These are phyloP conservation scores for Potamilus streckersoni DNA, from an alignment of 1,140 invertebrate genomes.

Conservation along the genomic window DNA sequence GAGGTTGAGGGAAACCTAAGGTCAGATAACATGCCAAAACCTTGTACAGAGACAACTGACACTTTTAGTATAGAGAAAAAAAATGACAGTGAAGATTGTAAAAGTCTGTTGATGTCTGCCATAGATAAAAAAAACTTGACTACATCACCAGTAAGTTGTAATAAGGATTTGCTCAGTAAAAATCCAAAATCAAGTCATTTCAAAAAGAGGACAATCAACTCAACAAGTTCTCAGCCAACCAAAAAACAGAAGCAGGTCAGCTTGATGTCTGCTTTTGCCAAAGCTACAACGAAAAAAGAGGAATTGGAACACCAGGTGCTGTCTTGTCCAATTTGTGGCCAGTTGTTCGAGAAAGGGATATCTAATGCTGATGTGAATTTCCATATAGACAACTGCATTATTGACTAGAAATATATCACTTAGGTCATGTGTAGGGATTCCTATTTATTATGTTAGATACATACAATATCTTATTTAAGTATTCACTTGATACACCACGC, in stretches of 20 bases:
- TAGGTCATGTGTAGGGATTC: no score
- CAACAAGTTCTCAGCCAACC: conserved; percentile 8
- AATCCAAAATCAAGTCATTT: not conserved
- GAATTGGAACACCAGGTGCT: conserved; percentile 8
- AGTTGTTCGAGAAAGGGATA: conserved; percentile 39
- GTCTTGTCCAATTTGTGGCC: conserved; percentile 54
- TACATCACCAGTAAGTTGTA: not conserved
- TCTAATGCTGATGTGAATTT: conserved; percentile 56
- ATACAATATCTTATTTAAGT: no score
- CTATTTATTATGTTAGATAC: no score
- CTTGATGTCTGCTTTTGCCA: conserved; percentile 42
- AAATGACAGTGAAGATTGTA: not conserved
- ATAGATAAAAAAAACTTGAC: not conserved
- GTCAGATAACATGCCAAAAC: no score
- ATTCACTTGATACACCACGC: no score
- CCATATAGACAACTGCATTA: conserved; percentile 62
- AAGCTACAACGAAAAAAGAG: conserved; percentile 32
- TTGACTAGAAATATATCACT: conserved; percentile 30
- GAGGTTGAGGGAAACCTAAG: no score
- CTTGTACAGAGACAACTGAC: no score
- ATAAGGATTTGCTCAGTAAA: not conserved
- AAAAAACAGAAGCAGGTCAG: conserved; percentile 45
- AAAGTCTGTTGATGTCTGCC: not conserved
- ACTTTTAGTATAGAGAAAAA: no score
- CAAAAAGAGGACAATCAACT: conserved; percentile 20